Conservation (phyloP, 2,797 vertebrate species). For the Propithecus deckenii region DNA sequence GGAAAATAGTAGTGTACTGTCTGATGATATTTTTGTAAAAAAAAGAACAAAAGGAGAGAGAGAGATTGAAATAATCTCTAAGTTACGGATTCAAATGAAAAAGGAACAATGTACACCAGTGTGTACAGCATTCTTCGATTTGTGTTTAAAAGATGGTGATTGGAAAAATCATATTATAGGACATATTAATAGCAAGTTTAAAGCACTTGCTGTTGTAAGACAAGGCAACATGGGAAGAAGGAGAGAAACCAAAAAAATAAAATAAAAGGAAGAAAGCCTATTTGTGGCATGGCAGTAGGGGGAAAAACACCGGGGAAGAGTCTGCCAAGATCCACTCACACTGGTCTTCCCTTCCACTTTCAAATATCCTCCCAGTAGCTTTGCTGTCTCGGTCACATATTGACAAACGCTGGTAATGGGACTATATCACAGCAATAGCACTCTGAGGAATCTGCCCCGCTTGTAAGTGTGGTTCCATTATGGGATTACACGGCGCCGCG, state of each 20-base stretch:
- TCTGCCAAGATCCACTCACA: background rate
- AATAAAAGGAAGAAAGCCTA: background rate
- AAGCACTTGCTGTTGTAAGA: background rate
- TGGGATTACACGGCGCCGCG: background rate
- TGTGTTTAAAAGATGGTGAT: background rate
- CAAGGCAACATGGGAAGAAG: background rate
- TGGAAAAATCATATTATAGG: background rate
- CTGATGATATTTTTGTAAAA: background rate
- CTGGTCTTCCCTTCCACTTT: background rate
- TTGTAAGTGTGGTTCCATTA: constrained; percentile 60
- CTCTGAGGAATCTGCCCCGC: background rate
- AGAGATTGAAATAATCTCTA: background rate
- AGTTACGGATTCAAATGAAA: background rate
- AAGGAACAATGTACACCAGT: background rate
- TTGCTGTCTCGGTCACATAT: constrained; percentile 4
- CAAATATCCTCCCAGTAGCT: background rate
- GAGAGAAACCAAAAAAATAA: background rate
- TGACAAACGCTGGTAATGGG: constrained; percentile 29
- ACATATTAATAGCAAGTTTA: background rate
- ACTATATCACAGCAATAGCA: background rate
- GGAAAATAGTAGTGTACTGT: background rate
- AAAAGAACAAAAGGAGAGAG: background rate
- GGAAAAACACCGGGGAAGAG: background rate
- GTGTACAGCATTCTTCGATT: background rate
- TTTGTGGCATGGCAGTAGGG: background rate